Evolutionary conservation across 2,113 vertebrate genomes (phyloP).

Genomic region (Kobus ellipsiprymnus): DNA sequence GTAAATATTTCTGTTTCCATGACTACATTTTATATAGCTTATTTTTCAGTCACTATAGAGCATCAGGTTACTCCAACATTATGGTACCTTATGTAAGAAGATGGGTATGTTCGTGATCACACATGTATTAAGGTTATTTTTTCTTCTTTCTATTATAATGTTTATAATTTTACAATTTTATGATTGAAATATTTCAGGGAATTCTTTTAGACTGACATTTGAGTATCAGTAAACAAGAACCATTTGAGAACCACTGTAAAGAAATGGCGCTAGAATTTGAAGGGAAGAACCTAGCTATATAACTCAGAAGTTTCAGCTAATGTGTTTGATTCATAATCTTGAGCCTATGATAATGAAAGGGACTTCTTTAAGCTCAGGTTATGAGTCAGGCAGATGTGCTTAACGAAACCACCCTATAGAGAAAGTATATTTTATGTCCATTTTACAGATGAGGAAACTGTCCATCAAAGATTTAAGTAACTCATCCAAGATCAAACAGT

Average conservation of each 20-base stretch:
- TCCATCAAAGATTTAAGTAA: not conserved
- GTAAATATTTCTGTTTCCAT: not conserved
- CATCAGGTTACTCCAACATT: not conserved
- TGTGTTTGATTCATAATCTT: not conserved
- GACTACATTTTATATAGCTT: not conserved
- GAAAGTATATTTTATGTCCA: not conserved
- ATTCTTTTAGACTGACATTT: not conserved
- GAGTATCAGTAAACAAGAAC: not conserved
- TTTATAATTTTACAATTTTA: not conserved
- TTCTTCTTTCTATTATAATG: not conserved
- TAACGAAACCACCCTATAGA: not conserved
- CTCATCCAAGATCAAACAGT: not conserved
- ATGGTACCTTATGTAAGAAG: not conserved
- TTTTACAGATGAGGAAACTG: not conserved
- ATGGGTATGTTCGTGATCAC: not conserved
- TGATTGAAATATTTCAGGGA: not conserved
- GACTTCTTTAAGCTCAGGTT: not conserved
- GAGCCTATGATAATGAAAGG: not conserved
- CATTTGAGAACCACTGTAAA: not conserved
- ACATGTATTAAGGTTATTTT: not conserved
- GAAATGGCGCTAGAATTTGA: not conserved
- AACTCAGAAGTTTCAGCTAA: not conserved
- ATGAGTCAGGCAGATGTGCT: not conserved
- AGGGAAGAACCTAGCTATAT: not conserved
- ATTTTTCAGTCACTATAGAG: not conserved